A percentile compares a stretch with the other conserved stretches of the same genome.
Evolutionary conservation across 2,888 invertebrate species (phyloP).

Genomic region (Agriopis marginaria): DNA sequence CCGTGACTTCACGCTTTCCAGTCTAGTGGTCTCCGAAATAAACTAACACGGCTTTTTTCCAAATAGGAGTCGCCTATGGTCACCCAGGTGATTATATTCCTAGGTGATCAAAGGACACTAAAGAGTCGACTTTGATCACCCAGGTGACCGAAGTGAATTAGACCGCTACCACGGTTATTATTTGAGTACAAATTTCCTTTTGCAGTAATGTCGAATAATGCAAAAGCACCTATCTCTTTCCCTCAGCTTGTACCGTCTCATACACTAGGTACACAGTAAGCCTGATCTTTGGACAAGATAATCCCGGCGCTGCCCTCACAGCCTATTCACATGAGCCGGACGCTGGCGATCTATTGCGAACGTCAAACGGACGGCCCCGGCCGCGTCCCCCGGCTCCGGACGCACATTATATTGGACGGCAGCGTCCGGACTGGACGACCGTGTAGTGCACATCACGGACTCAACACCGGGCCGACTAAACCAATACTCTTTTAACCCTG

Average conservation of each 20-base stretch:
- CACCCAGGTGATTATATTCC: too few relatives aligned
- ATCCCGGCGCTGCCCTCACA: constrained; percentile 35
- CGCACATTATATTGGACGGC: constrained; percentile 3
- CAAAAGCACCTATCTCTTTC: background rate
- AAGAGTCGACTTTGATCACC: too few relatives aligned
- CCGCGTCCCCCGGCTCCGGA: constrained; percentile 2
- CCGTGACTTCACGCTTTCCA: too few relatives aligned
- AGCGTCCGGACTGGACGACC: constrained; percentile 3
- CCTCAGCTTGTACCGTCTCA: constrained; percentile 8
- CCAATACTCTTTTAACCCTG: background rate
- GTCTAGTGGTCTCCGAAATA: too few relatives aligned
- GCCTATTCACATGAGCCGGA: constrained; percentile 36
- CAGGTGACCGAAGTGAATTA: too few relatives aligned
- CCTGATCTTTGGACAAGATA: constrained; percentile 30
- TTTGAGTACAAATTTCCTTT: too few relatives aligned
- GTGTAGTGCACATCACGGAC: background rate
- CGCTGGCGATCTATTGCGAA: constrained; percentile 48
- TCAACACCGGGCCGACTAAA: background rate
- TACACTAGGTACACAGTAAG: background rate
- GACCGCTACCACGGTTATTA: too few relatives aligned
- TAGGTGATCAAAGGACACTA: too few relatives aligned
- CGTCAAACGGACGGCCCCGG: constrained; percentile 44
- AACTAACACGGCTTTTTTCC: too few relatives aligned
- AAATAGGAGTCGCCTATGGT: too few relatives aligned
- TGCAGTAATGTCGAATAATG: too few relatives aligned